A percentile compares a stretch with the other conserved stretches of the same genome.
phyloP scores from a whole-genome alignment of 2,797 vertebrate species.

The Enteromius treurensis region DNA sequence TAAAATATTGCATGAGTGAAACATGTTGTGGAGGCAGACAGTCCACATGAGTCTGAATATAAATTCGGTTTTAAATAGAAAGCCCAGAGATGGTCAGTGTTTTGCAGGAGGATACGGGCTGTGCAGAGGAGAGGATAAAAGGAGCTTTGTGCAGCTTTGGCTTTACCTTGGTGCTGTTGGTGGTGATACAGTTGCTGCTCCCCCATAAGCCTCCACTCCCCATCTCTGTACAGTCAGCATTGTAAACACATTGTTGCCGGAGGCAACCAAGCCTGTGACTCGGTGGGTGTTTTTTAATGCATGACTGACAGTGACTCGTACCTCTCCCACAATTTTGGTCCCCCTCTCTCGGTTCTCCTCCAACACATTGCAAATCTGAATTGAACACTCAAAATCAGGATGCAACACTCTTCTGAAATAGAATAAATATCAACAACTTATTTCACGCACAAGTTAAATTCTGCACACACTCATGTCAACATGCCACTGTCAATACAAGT shows the following conservation, averaged over 20 bases:
- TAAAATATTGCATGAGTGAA: constrained; percentile 2
- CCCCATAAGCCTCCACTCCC: constrained; percentile 24
- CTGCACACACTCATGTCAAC: constrained; percentile 30
- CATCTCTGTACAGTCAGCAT: constrained; percentile 47
- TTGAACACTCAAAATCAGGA: constrained; percentile 44
- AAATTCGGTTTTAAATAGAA: constrained; percentile 12
- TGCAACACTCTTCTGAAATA: constrained; percentile 22
- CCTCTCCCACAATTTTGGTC: constrained; percentile 46
- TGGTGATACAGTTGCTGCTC: constrained; percentile 41
- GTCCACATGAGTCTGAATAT: constrained; percentile 21
- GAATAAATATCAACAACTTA: constrained; percentile 52
- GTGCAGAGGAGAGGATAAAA: constrained; percentile 51
- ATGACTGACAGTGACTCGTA: constrained; percentile 50
- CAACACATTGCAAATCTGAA: constrained; percentile 32
- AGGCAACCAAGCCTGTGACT: constrained; percentile 46
- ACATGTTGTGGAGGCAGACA: background rate
- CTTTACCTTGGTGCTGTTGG: constrained; percentile 38
- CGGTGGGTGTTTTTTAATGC: constrained; percentile 54
- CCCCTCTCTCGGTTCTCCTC: background rate
- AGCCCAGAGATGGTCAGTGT: constrained; percentile 23
- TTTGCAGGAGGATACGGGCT: constrained; percentile 20
- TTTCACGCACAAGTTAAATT: constrained; percentile 43
- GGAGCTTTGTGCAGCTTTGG: constrained; percentile 44
- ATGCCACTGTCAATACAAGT: constrained; percentile 30
- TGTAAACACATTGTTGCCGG: constrained; percentile 44